These are phyloP conservation scores for Tenebrio molitor DNA, from an alignment of 1,140 invertebrate species.

Conservation along the genomic window DNA sequence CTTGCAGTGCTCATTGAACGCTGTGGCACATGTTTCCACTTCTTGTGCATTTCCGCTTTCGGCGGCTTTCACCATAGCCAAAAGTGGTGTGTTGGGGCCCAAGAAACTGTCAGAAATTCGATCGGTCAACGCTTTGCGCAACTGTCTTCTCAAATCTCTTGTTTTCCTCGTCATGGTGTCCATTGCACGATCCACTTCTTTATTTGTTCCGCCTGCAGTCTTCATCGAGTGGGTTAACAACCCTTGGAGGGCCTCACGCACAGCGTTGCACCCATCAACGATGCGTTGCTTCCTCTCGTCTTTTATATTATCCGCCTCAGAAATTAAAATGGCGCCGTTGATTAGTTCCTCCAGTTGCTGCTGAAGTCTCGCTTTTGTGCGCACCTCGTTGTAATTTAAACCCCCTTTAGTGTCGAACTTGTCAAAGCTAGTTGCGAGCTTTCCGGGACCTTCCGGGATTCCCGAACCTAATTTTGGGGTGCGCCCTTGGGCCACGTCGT, in stretches of 20 bases:
- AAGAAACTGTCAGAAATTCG: constrained; percentile 79
- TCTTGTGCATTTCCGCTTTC: constrained; percentile 94
- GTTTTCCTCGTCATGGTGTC: neutral
- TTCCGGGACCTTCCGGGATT: constrained; percentile 93
- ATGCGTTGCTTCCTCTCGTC: constrained; percentile 95
- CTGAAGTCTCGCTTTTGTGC: constrained; percentile 95
- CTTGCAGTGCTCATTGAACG: constrained; percentile 96
- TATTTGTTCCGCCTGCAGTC: constrained; percentile 72
- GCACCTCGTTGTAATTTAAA: constrained; percentile 91
- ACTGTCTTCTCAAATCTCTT: constrained; percentile 1
- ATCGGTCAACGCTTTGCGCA: constrained; percentile 23
- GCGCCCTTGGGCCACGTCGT: too few relatives aligned
- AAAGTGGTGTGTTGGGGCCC: constrained; percentile 95
- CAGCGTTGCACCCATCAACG: constrained; percentile 98
- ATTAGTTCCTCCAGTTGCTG: constrained; percentile 98
- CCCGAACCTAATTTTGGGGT: constrained; percentile 73
- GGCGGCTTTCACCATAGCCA: constrained; percentile 96
- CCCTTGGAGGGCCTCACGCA: constrained; percentile 97
- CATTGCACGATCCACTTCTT: neutral
- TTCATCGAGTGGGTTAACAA: constrained; percentile 96
- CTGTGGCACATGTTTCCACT: constrained; percentile 88
- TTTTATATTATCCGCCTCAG: constrained; percentile 93
- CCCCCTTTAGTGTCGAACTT: constrained; percentile 99
- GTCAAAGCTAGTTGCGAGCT: constrained; percentile 95
- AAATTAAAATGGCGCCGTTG: constrained; percentile 96